Conservation (phyloP, 1,140 invertebrate species). For the Pissodes strobi region DNA sequence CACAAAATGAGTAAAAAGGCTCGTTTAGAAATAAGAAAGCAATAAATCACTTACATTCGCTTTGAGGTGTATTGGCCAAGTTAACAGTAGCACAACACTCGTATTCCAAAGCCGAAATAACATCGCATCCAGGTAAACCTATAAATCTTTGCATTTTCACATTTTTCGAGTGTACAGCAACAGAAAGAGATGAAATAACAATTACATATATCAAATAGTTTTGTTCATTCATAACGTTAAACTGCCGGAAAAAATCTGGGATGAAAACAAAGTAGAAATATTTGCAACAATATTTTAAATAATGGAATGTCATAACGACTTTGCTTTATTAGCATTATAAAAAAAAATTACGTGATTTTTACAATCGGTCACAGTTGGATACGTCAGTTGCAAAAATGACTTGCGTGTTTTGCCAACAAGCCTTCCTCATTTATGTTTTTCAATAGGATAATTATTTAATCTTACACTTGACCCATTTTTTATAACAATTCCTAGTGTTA, state of each 20-base stretch:
- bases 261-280: background rate
- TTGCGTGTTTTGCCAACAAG: no score
- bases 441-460: no score
- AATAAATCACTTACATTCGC: conserved; percentile 29
- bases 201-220: background rate
- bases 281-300: background rate
- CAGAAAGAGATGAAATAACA: background rate
- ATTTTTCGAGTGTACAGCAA: background rate
- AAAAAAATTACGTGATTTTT: conserved; percentile 1
- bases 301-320: background rate
- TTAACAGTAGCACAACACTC: conserved; percentile 26
- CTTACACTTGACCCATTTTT: no score
- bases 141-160: conserved; percentile 7
- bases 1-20: no score
- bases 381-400: no score
- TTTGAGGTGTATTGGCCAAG: background rate
- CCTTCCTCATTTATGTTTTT: no score
- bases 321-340: background rate
- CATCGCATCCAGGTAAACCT: conserved; percentile 6
- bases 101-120: conserved; percentile 20
- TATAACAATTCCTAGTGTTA: no score
- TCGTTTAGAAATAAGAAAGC: no score
- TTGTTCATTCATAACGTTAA: conserved; percentile 4
- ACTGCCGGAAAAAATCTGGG: background rate
- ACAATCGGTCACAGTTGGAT: background rate